Conservation (phyloP, 2,113 vertebrate genomes). For the Cavia porcellus region DNA sequence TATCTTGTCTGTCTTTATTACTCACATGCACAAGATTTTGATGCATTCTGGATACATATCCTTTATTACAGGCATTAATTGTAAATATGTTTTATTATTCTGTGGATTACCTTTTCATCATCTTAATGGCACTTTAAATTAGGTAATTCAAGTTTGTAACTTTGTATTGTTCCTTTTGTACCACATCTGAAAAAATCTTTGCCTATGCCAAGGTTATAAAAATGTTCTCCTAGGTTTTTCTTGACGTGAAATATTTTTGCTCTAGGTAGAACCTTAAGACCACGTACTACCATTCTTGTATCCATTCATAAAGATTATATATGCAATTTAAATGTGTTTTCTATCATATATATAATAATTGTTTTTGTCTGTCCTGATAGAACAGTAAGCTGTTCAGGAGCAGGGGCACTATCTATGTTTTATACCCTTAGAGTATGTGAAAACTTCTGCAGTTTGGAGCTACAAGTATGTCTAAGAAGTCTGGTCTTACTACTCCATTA, state of each 20-base stretch:
- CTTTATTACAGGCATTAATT: background rate
- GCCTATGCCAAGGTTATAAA: background rate
- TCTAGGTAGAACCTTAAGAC: background rate
- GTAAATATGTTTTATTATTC: background rate
- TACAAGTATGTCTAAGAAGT: background rate
- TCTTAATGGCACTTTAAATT: background rate
- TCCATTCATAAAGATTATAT: background rate
- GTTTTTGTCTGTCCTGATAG: background rate
- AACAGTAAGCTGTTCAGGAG: background rate
- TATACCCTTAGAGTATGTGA: background rate
- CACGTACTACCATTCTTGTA: background rate
- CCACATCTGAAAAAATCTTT: background rate
- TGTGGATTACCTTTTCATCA: background rate
- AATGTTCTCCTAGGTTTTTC: background rate
- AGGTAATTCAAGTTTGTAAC: background rate
- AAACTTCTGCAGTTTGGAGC: background rate
- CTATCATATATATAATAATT: background rate
- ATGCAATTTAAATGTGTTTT: background rate
- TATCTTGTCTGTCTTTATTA: background rate
- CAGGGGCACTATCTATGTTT: background rate
- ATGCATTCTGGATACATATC: background rate
- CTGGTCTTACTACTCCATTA: background rate
- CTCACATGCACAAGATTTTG: background rate
- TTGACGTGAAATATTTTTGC: background rate
- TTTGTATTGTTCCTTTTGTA: background rate